These are phyloP conservation scores for Cyclura pinguis DNA, from an alignment of 2,797 vertebrate species.

Conservation along the genomic window DNA sequence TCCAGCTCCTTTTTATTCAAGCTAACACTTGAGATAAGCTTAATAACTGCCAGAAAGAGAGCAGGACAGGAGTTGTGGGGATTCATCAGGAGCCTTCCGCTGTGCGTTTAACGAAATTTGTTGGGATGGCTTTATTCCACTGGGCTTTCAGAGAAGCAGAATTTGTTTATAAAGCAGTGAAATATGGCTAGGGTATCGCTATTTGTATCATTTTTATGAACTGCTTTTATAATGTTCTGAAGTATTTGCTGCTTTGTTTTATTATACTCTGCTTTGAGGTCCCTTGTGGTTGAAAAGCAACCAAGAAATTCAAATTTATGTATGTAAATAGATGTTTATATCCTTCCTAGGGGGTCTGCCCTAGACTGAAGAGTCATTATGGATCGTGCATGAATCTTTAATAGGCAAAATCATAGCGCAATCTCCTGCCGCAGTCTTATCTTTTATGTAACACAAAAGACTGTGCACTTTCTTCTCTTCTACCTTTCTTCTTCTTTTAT, in stretches of 20 bases:
- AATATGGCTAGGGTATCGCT: neutral
- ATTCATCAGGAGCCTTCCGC: neutral
- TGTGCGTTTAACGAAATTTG: neutral
- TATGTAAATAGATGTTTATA: neutral
- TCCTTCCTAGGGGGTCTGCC: neutral
- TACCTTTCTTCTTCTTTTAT: neutral
- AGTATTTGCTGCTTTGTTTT: neutral
- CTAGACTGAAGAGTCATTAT: neutral
- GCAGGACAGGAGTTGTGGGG: neutral
- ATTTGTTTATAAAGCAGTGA: neutral
- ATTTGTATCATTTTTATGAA: conserved; percentile 4
- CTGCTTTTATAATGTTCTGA: conserved; percentile 1
- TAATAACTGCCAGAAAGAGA: neutral
- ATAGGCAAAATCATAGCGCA: neutral
- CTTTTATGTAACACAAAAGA: neutral
- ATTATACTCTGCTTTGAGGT: neutral
- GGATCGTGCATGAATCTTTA: neutral
- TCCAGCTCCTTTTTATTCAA: neutral
- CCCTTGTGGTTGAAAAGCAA: neutral
- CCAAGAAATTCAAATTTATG: neutral
- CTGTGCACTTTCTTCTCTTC: neutral
- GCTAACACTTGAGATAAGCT: neutral
- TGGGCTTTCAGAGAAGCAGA: neutral
- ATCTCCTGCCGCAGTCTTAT: neutral
- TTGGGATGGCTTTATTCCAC: neutral